These are phyloP conservation scores for Psix sp. DNA, from an alignment of 1,140 invertebrate genomes.

Conservation along the genomic window DNA sequence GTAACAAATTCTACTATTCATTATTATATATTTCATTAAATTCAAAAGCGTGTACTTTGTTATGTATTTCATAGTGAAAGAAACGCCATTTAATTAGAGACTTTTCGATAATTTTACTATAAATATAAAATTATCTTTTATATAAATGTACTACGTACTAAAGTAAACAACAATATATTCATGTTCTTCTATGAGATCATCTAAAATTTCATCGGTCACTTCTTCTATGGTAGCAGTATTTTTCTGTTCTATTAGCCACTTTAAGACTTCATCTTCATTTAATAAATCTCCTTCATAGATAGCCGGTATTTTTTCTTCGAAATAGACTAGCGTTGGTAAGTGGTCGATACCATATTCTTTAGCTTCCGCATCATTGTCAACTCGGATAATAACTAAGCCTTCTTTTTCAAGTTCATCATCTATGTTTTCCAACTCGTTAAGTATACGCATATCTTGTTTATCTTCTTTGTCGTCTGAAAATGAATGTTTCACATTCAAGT, in stretches of 20 bases:
- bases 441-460: slow-evolving; percentile 89
- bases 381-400: slow-evolving; percentile 92
- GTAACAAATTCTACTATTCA: no score
- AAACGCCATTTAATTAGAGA: no score
- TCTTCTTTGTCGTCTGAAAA: slow-evolving; percentile 91
- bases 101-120: no score
- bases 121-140: no score
- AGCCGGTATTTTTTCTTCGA: slow-evolving; percentile 93
- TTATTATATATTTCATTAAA: no score
- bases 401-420: slow-evolving; percentile 94
- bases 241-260: slow-evolving; percentile 94
- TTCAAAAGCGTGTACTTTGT: no score
- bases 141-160: no score
- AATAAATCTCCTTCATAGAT: slow-evolving; percentile 94
- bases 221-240: slow-evolving; percentile 95
- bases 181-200: slow-evolving; percentile 91
- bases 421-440: slow-evolving; percentile 94
- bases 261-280: slow-evolving; percentile 93
- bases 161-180: slow-evolving; percentile 97
- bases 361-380: slow-evolving; percentile 91
- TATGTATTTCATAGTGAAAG: no score
- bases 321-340: slow-evolving; percentile 91
- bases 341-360: slow-evolving; percentile 94
- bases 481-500: no score
- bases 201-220: slow-evolving; percentile 94